Percentiles rank a stretch among this genome's conserved stretches.
Conservation (phyloP, 2,113 vertebrate genomes). For the Salvelinus namaycush region DNA sequence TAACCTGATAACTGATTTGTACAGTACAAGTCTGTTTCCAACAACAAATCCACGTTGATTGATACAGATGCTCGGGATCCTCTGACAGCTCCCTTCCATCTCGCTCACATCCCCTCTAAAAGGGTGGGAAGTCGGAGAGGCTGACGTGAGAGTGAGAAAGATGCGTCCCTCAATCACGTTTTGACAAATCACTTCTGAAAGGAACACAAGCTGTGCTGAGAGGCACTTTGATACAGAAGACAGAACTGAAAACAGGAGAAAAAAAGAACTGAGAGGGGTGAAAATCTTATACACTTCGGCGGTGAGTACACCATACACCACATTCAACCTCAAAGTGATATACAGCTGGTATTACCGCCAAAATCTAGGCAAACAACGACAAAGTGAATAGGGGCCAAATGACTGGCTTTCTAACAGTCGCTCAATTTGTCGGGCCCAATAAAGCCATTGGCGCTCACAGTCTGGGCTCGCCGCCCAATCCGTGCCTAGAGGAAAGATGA, state of each 20-base stretch:
- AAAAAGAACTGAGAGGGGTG: not conserved
- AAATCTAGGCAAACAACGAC: conserved; percentile 56
- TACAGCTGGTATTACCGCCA: conserved; percentile 34
- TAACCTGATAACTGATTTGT: conserved; percentile 33
- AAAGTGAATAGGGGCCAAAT: conserved; percentile 53
- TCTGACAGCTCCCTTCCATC: conserved; percentile 15
- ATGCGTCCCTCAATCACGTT: conserved; percentile 19
- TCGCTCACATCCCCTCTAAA: conserved; percentile 18
- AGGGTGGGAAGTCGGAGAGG: conserved; percentile 14
- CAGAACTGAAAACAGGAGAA: conserved; percentile 17
- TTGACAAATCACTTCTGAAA: conserved; percentile 7
- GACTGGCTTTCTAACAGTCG: conserved; percentile 51
- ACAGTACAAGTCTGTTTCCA: conserved; percentile 21
- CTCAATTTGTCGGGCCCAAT: conserved; percentile 74
- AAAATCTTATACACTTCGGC: not conserved
- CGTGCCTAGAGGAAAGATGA: conserved; percentile 62
- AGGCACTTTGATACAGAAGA: conserved; percentile 20
- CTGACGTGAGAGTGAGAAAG: not conserved
- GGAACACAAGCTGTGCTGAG: conserved; percentile 9
- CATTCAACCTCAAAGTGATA: conserved; percentile 42
- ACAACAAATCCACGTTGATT: conserved; percentile 25
- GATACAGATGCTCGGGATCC: conserved; percentile 16
- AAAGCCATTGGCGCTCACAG: conserved; percentile 63
- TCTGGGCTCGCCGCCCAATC: conserved; percentile 64
- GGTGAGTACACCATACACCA: conserved; percentile 11